Evolutionary conservation across 2,113 vertebrate genomes (phyloP).

Genomic region (Rhabdomys dilectus): DNA sequence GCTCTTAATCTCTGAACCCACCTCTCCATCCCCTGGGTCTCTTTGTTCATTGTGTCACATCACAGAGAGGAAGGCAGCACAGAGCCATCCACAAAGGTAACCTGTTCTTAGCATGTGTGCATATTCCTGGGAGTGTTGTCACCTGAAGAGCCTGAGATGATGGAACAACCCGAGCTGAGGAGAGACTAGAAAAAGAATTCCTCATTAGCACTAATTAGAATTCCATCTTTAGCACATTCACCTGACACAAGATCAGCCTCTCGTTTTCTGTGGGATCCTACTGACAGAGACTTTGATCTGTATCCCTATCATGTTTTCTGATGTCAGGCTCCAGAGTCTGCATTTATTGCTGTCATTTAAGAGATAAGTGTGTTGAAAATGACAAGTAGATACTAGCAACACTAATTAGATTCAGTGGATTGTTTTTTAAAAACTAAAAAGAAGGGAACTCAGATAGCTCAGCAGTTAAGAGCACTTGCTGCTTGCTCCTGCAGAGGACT

Average conservation of each 20-base stretch:
- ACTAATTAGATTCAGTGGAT: background rate
- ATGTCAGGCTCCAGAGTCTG: background rate
- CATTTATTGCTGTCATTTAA: constrained; percentile 7
- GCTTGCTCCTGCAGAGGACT: background rate
- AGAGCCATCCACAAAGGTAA: too few species aligned
- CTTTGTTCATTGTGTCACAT: background rate
- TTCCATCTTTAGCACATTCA: background rate
- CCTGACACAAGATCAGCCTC: background rate
- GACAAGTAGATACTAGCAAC: background rate
- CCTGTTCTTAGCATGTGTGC: background rate
- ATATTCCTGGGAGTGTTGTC: background rate
- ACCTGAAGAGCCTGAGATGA: background rate
- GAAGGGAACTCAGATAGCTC: background rate
- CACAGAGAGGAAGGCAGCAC: background rate
- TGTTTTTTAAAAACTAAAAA: background rate
- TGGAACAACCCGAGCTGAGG: background rate
- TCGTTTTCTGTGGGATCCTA: background rate
- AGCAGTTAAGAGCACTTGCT: background rate
- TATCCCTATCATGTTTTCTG: background rate
- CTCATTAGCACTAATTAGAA: background rate
- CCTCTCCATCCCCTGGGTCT: background rate
- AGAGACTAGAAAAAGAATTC: background rate
- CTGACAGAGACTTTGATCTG: background rate
- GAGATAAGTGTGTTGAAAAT: constrained; percentile 50
- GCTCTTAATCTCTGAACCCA: background rate